Base-by-base conservation (phyloP, 2,888 invertebrate species). In the Dynastes tityus region DNA sequence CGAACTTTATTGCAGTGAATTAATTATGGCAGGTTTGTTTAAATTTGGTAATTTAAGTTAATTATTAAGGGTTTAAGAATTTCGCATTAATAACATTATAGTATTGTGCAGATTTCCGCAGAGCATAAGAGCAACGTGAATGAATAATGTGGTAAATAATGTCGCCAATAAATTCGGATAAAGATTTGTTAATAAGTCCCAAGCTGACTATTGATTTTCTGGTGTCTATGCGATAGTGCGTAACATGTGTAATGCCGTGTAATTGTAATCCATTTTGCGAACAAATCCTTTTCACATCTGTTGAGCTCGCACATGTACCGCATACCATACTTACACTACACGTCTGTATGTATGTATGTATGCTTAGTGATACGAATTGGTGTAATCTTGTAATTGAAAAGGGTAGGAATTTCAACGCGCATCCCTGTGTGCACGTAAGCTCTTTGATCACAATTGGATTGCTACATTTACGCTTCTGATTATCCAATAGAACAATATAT, bases 181-280 rank as follows among this genome's bases (percentile, higher is more conserved):
- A 68, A 51, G 68, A 68, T 68, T 74, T 63, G 45, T 61, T 32
- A 63, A 61, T 61, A 63, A 63, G 61, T 27, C 61, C 73, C 45
- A 37, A n/a, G 58, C 63, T 74, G 73, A 74, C 61, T 74, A 74
- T 74, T 74, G 73, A 74, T 74, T 74, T 74, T 61, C 63, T 63
- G 73, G 73, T 61, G 61, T 32, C 61, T 13, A 61, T 61, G 61
- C 55, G 55, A 61, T 22, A 67, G 67, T 77, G 63, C 81, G 80
- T 81, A 83, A 85, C 88, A 88, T 88, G 87, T 88, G 88, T 88
- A 88, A 88, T 84, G 83, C 87, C 87, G 83, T 88, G 87, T 87
- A 88, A 88, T 88, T 87, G 85, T 88, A 88, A 88, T 88, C 88
- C 88, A 82, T 85, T 87, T 87, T 86, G 83, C 73, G 83, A 82